A percentile compares a stretch with the other conserved stretches of the same genome.
These are phyloP conservation scores for Drosophila antonietae DNA, from an alignment of 2,888 invertebrate genomes.

Conservation along the genomic window DNA sequence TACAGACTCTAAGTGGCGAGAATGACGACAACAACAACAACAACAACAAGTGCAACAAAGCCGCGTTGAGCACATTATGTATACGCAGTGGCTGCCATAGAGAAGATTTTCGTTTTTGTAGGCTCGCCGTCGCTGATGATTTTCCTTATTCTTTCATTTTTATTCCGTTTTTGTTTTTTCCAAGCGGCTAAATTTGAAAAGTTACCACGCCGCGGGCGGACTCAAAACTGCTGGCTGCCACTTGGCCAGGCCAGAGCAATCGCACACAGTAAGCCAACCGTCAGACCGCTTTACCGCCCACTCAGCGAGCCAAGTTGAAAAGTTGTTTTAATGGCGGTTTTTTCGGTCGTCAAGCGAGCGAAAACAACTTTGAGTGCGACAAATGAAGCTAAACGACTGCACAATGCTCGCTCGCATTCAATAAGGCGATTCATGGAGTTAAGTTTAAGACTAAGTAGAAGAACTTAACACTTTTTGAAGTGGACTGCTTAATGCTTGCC, in stretches of 20 bases:
- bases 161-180: constrained; percentile 7
- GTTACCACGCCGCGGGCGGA: constrained; percentile 42
- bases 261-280: neutral
- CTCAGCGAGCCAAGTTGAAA: constrained; percentile 29
- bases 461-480: neutral
- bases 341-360: constrained; percentile 29
- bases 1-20: constrained; percentile 8
- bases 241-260: constrained; percentile 22
- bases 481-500: neutral
- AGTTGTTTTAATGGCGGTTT: constrained; percentile 68
- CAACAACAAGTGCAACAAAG: constrained; percentile 7
- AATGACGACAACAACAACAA: constrained; percentile 1
- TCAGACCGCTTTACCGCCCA: neutral
- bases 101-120: constrained; percentile 4
- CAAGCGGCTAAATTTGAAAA: constrained; percentile 53
- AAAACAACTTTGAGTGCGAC: neutral
- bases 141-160: neutral
- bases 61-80: constrained; percentile 8
- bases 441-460: neutral
- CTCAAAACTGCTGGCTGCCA: constrained; percentile 38
- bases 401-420: neutral
- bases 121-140: neutral
- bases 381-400: neutral
- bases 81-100: constrained; percentile 8
- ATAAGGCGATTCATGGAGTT: neutral